Conservation (phyloP, 2,888 invertebrate species). For the Drosophila quinaria region DNA sequence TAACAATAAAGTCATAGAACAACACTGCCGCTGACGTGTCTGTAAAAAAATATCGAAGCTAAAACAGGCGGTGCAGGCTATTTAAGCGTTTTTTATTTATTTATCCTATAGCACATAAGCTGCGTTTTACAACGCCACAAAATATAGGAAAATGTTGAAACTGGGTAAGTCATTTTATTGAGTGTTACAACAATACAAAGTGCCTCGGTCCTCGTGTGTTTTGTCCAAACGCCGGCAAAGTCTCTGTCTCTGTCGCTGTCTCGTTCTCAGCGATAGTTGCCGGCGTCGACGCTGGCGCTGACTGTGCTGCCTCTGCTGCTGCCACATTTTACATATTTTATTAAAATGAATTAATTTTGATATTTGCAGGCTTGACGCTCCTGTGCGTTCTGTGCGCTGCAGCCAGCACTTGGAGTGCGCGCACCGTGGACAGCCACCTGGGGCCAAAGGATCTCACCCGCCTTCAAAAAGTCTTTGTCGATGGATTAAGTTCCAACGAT, state of each 20-base stretch:
- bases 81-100: conserved; percentile 55
- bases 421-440: conserved; percentile 83
- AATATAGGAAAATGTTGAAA: conserved; percentile 64
- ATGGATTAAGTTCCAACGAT: conserved; percentile 88
- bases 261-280: conserved; percentile 46
- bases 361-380: conserved; percentile 53
- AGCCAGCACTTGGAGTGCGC: conserved; percentile 60
- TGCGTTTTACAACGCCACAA: conserved; percentile 56
- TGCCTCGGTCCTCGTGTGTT: conserved; percentile 2
- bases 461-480: conserved; percentile 84
- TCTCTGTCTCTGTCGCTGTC: conserved; percentile 41
- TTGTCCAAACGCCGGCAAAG: conserved; percentile 63
- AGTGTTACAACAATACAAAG: not conserved
- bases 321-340: conserved; percentile 4
- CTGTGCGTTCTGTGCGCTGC: conserved; percentile 58
- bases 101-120: conserved; percentile 65
- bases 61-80: conserved; percentile 67
- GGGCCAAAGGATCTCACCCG: conserved; percentile 82
- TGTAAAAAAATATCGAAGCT: conserved; percentile 69
- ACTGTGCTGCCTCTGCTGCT: conserved; percentile 3
- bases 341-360: not conserved
- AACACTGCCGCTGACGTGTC: conserved; percentile 83
- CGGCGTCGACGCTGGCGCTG: conserved; percentile 42
- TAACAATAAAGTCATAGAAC: conserved; percentile 7
- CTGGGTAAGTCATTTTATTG: conserved; percentile 46